Evolutionary conservation across 2,113 vertebrate species (phyloP).

Genomic region (Acanthisitta chloris): DNA sequence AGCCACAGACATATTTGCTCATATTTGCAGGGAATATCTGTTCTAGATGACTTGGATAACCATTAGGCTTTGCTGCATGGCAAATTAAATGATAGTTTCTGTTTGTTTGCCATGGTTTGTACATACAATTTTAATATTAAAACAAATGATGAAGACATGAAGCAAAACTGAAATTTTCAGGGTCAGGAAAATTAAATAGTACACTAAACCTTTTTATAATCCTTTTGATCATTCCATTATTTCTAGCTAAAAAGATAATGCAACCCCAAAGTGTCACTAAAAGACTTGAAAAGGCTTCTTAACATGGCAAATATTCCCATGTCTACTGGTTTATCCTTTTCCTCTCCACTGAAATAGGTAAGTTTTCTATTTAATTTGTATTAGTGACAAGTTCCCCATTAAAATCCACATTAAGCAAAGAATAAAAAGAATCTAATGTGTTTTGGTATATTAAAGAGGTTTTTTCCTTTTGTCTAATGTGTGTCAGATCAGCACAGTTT

Average conservation of each 20-base stretch:
- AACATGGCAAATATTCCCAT: not conserved
- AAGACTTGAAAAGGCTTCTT: not conserved
- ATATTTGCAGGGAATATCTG: not conserved
- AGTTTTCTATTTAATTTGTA: not conserved
- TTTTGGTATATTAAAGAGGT: not conserved
- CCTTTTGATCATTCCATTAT: not conserved
- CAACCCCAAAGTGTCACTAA: not conserved
- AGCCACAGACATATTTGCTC: not conserved
- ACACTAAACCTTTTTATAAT: not conserved
- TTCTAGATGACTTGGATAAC: not conserved
- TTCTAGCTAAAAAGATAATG: not conserved
- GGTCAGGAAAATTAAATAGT: not conserved
- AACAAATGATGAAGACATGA: not conserved
- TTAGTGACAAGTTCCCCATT: not conserved
- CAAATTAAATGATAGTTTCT: not conserved
- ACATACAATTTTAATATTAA: not conserved
- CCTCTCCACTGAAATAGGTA: not conserved
- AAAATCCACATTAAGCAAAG: not conserved
- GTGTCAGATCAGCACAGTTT: not conserved
- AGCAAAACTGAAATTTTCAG: not conserved
- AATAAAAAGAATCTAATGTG: not conserved
- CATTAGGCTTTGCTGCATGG: not conserved
- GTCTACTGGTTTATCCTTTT: not conserved
- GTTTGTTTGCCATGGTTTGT: not conserved
- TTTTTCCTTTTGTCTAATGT: not conserved